phyloP scores from a whole-genome alignment of 2,113 vertebrate species.

The Mola mola region DNA sequence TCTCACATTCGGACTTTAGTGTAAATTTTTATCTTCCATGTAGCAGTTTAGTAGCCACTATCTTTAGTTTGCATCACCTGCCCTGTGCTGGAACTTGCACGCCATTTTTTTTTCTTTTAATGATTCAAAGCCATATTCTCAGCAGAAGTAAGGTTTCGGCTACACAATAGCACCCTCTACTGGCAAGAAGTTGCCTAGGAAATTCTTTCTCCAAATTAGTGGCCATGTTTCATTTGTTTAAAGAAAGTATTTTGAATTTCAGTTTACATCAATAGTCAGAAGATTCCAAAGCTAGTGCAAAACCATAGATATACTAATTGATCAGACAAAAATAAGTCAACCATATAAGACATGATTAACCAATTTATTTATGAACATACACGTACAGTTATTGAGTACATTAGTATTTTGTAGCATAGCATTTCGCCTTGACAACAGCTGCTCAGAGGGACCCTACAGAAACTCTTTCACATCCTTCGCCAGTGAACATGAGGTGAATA shows the following conservation, averaged over 20 bases:
- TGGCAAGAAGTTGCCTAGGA: too few species aligned
- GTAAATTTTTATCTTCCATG: too few species aligned
- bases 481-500: conserved; percentile 45
- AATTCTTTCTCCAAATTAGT: too few species aligned
- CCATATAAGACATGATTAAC: conserved; percentile 65
- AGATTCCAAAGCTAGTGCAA: too few species aligned
- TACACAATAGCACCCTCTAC: conserved; percentile 39
- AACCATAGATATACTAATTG: background rate
- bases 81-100: too few species aligned
- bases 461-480: conserved; percentile 46
- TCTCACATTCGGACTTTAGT: too few species aligned
- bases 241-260: background rate
- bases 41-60: too few species aligned
- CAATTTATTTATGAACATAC: conserved; percentile 86
- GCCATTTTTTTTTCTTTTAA: background rate
- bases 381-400: conserved; percentile 84
- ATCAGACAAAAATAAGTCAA: background rate
- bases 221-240: background rate
- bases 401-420: conserved; percentile 85
- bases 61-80: background rate
- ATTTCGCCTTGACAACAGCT: conserved; percentile 85
- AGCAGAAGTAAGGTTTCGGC: background rate
- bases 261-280: too few species aligned
- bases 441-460: conserved; percentile 65
- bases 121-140: background rate